Base-by-base conservation (phyloP, 2,888 invertebrate genomes). In the Physocephala rufipes region DNA sequence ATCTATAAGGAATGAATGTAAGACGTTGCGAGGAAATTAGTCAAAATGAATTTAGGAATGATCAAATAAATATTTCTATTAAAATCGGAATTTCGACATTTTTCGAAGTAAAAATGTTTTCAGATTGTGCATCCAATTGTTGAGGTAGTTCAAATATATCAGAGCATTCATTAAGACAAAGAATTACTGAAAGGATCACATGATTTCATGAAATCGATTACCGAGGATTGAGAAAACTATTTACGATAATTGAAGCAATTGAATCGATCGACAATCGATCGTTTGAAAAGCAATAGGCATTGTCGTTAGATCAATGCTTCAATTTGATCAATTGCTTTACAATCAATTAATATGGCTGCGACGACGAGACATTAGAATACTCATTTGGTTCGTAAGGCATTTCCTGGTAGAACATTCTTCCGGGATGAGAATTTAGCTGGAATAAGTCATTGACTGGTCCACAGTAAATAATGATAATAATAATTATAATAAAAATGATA, bases 91-190 rank as follows among this genome's bases (percentile, higher is more conserved):
- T n/a, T n/a, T n/a, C n/a, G n/a, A n/a, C n/a, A n/a, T n/a, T n/a
- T n/a, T n/a, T n/a, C n/a, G n/a, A n/a, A n/a, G n/a, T n/a, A n/a
- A n/a, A n/a, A n/a, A n/a, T 26, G 58, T 43, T 43, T 19, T 64
- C 80, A 77, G 79, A 81, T 81, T 81, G 81, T 80, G 79, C 80
- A 74, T 78, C 80, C 70, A 81, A 63, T 81, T 80, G 64, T 75
- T 66, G 62, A 36, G 64, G 19, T 63, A n/a, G n/a, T n/a, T n/a
- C n/a, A n/a, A n/a, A n/a, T n/a, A n/a, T n/a, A n/a, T n/a, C n/a
- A n/a, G n/a, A n/a, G 36, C 36, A 7, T 36, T 7, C 47, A 59
- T 66, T 47, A 49, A 28, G 19, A 19, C 24, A 55, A 45, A n/a
- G n/a, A 30, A 13, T 26, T 21, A 28, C 4, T 66, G n/a, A 30